phyloP scores from a whole-genome alignment of 2,797 vertebrate species.

The Enteromius anoplus region DNA sequence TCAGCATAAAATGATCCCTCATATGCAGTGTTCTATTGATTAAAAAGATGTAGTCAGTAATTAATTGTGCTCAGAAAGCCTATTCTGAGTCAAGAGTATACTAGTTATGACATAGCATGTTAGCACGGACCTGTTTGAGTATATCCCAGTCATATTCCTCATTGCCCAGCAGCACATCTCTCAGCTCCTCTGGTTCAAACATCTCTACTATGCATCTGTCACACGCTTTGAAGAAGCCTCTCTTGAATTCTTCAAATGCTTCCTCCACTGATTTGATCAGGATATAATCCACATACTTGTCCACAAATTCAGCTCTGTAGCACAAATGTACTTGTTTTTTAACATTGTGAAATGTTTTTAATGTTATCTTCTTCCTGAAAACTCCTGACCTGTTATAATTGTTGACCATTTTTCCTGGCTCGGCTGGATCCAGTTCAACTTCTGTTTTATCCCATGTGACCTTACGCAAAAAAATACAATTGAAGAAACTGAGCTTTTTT shows the following conservation, averaged over 20 bases:
- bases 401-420: slow-evolving; percentile 71
- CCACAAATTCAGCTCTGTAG: slow-evolving; percentile 73
- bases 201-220: slow-evolving; percentile 84
- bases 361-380: neutral
- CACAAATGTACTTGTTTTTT: too few species aligned
- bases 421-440: slow-evolving; percentile 69
- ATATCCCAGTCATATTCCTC: slow-evolving; percentile 92
- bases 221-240: slow-evolving; percentile 94
- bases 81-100: neutral
- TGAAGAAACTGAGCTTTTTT: neutral
- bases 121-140: slow-evolving; percentile 82
- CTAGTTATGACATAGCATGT: too few species aligned
- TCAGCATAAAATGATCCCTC: neutral
- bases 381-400: slow-evolving; percentile 69
- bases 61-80: neutral
- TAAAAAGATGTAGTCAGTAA: neutral
- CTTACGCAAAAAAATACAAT: slow-evolving; percentile 56
- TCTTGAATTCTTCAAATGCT: slow-evolving; percentile 85
- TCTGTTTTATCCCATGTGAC: slow-evolving; percentile 63
- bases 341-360: too few species aligned
- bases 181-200: slow-evolving; percentile 92
- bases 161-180: slow-evolving; percentile 89
- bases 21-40: slow-evolving; percentile 67
- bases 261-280: slow-evolving; percentile 83
- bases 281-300: slow-evolving; percentile 70